Evolutionary conservation across 2,797 vertebrate genomes (phyloP).

Genomic region (Crocidura indochinensis): DNA sequence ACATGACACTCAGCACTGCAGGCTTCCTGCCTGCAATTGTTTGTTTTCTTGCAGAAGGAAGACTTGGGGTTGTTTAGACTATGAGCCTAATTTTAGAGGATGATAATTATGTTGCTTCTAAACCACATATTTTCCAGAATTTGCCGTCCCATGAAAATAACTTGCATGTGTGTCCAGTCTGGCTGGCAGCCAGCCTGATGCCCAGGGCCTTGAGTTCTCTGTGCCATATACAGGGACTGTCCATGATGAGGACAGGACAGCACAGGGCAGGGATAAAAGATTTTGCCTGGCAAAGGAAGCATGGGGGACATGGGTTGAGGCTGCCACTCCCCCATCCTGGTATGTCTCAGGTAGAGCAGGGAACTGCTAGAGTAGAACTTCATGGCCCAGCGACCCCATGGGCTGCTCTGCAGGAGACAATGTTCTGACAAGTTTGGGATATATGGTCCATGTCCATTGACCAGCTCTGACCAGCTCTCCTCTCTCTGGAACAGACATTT

Average conservation of each 20-base stretch:
- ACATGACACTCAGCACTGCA: slow-evolving; percentile 74
- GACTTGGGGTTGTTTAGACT: slow-evolving; percentile 89
- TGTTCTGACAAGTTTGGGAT: not conserved
- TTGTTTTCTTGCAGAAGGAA: slow-evolving; percentile 89
- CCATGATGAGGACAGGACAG: not conserved
- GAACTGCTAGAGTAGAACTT: not conserved
- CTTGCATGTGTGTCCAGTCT: slow-evolving; percentile 80
- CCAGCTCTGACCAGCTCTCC: not conserved
- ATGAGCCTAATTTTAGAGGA: slow-evolving; percentile 90
- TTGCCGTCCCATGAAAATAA: slow-evolving; percentile 85
- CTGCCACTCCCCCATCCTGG: no score
- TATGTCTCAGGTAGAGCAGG: not conserved
- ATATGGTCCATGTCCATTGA: not conserved
- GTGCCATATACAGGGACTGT: slow-evolving; percentile 13
- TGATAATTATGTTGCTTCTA: slow-evolving; percentile 88
- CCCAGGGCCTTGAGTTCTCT: slow-evolving; percentile 34
- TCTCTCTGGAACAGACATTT: no score
- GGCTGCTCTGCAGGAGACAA: not conserved
- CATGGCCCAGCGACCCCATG: not conserved
- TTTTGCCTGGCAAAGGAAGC: not conserved
- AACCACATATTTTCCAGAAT: slow-evolving; percentile 86
- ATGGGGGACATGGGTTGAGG: not conserved
- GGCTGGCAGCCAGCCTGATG: slow-evolving; percentile 78
- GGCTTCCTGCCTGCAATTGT: slow-evolving; percentile 90
- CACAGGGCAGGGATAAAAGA: rapidly evolving